Percentiles rank a stretch among this genome's conserved stretches.
These are phyloP conservation scores for Pogonophryne albipinna DNA, from an alignment of 2,797 vertebrate genomes.

Conservation along the genomic window DNA sequence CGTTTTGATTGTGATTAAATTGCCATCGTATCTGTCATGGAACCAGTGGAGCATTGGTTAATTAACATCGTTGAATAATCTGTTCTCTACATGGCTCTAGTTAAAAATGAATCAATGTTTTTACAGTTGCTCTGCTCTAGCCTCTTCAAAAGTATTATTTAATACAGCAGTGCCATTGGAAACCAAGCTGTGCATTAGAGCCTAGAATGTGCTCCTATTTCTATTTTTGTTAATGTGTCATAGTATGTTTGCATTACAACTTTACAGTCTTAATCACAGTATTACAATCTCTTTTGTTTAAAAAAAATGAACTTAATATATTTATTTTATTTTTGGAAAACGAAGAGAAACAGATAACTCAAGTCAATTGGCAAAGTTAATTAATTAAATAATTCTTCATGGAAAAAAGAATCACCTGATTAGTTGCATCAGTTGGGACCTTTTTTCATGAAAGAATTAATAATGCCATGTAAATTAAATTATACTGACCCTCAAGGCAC, in stretches of 20 bases:
- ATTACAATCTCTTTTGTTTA: background rate
- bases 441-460: slow-evolving; percentile 38
- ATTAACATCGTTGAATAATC: slow-evolving; percentile 50
- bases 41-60: slow-evolving; percentile 40
- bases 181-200: background rate
- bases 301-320: no score
- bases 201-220: background rate
- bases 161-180: slow-evolving; percentile 1
- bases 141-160: slow-evolving; percentile 12
- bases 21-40: slow-evolving; percentile 14
- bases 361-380: background rate
- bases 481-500: slow-evolving; percentile 40
- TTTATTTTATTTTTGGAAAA: no score
- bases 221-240: background rate
- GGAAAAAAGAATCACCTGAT: slow-evolving; percentile 17
- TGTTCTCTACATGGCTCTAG: slow-evolving; percentile 30
- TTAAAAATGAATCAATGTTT: slow-evolving; percentile 21
- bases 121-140: slow-evolving; percentile 15
- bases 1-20: background rate
- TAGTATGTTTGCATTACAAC: background rate
- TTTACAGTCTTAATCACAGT: background rate
- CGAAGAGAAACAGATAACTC: background rate
- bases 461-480: slow-evolving; percentile 42
- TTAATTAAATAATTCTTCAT: slow-evolving; percentile 7
- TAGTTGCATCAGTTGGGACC: slow-evolving; percentile 36